A percentile compares a stretch with the other conserved stretches of the same genome.
Conservation (phyloP, 92 coral and sea anemone species). For the Zoanthus solanderi region DNA sequence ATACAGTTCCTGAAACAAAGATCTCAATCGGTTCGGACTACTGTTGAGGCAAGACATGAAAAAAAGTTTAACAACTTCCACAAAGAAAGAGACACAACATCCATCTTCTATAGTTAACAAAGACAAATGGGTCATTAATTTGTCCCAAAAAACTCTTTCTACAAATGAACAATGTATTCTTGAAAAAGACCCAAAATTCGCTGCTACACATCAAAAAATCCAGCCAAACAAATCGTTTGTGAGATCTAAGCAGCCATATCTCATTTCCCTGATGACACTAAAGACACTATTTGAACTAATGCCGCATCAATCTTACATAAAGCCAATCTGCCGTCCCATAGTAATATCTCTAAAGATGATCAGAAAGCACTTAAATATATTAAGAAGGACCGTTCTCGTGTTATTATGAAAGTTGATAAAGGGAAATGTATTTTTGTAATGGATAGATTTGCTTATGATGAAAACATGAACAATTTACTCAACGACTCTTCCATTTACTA, state of each 20-base stretch:
- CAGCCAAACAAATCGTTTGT: conserved; percentile 39
- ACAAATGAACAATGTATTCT: not conserved
- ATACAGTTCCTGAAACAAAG: conserved; percentile 8
- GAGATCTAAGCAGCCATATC: conserved; percentile 40
- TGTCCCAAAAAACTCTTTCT: not conserved
- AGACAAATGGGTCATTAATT: not conserved
- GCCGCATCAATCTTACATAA: conserved; percentile 6
- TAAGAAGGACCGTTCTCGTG: conserved; percentile 38
- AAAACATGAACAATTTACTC: conserved; percentile 52
- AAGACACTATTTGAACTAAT: conserved; percentile 10
- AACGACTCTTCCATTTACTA: conserved; percentile 44
- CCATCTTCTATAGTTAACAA: not conserved
- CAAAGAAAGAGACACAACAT: not conserved
- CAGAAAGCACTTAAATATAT: conserved; percentile 22
- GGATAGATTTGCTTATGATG: conserved; percentile 53
- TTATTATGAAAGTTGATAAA: conserved; percentile 61
- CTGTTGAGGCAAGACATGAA: not conserved
- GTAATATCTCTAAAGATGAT: conserved; percentile 41
- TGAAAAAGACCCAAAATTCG: conserved; percentile 11
- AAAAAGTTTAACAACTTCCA: not conserved
- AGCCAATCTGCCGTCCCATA: conserved; percentile 21
- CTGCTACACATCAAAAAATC: not conserved
- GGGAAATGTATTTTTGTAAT: conserved; percentile 64
- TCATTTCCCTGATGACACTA: conserved; percentile 49
- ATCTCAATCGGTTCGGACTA: not conserved